phyloP scores from a whole-genome alignment of 2,113 vertebrate genomes.

The Bagarius yarrelli region DNA sequence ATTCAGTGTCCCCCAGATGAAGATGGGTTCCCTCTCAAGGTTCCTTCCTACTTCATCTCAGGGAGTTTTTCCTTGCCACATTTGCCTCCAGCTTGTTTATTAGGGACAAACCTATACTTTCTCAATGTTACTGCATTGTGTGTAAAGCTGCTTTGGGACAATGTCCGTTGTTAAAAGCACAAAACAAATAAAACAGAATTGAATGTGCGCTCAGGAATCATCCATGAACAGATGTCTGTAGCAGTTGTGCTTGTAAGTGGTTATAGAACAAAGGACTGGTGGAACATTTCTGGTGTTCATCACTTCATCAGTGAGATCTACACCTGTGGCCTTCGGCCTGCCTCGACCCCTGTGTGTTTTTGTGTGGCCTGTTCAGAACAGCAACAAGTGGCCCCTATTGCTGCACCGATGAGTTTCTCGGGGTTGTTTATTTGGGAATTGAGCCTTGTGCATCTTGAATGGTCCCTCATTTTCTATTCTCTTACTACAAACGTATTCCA shows the following conservation, averaged over 20 bases:
- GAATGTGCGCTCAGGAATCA: background rate
- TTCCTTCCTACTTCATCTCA: too few species aligned
- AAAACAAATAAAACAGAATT: too few species aligned
- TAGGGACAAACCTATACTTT: too few species aligned
- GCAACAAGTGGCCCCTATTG: constrained; percentile 48
- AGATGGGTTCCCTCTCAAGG: too few species aligned
- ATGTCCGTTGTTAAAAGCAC: too few species aligned
- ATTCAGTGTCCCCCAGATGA: too few species aligned
- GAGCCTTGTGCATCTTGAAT: constrained; percentile 20
- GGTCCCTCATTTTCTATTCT: constrained; percentile 32
- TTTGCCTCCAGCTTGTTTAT: too few species aligned
- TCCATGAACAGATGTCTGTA: background rate
- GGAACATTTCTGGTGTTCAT: constrained; percentile 13
- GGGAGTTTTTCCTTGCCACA: too few species aligned
- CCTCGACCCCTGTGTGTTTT: constrained; percentile 31
- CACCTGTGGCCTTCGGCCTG: constrained; percentile 44
- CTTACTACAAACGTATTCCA: background rate
- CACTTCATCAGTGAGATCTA: constrained; percentile 47
- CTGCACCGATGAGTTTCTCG: constrained; percentile 16
- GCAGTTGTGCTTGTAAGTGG: background rate
- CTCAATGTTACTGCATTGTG: too few species aligned
- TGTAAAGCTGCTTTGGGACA: too few species aligned
- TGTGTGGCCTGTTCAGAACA: constrained; percentile 27
- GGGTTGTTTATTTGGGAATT: constrained; percentile 35
- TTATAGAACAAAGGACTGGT: background rate